These are phyloP conservation scores for Ploceus nigricollis DNA, from an alignment of 2,113 vertebrate genomes.

Conservation along the genomic window DNA sequence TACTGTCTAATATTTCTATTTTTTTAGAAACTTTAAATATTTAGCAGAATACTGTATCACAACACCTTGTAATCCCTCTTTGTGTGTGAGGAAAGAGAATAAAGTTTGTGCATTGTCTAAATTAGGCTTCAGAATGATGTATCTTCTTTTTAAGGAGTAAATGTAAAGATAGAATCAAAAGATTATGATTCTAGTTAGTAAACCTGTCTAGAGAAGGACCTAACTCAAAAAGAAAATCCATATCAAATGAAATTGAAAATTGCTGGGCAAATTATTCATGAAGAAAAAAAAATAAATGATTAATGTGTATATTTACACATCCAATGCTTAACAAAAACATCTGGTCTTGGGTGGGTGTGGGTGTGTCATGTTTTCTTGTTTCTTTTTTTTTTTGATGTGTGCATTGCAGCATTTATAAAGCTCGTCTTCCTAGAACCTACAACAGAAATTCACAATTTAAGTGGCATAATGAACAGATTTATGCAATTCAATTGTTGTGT, in stretches of 20 bases:
- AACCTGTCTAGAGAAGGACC: neutral
- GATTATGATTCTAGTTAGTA: slow-evolving; percentile 29
- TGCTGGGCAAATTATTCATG: neutral
- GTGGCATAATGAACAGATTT: slow-evolving; percentile 60
- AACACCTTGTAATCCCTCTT: neutral
- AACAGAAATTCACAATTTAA: slow-evolving; percentile 60
- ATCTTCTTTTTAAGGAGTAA: slow-evolving; percentile 32
- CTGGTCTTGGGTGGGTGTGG: neutral
- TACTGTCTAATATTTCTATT: neutral
- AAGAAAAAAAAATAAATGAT: slow-evolving; percentile 19
- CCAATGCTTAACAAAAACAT: slow-evolving; percentile 51
- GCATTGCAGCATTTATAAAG: neutral
- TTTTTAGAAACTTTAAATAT: neutral
- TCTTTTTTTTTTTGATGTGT: neutral
- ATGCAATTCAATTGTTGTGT: slow-evolving; percentile 51
- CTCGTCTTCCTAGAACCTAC: neutral
- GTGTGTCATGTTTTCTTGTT: neutral
- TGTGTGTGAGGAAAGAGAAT: neutral
- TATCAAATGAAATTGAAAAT: slow-evolving; percentile 63
- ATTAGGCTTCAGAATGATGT: slow-evolving; percentile 19
- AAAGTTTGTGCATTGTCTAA: neutral
- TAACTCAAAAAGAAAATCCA: slow-evolving; percentile 57
- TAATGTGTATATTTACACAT: slow-evolving; percentile 22
- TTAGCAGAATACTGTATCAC: neutral
- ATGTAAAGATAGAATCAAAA: slow-evolving; percentile 28